A percentile compares a stretch with the other conserved stretches of the same genome.
phyloP scores from a whole-genome alignment of 92 coral and sea anemone genomes.

The Actinernus sp. region DNA sequence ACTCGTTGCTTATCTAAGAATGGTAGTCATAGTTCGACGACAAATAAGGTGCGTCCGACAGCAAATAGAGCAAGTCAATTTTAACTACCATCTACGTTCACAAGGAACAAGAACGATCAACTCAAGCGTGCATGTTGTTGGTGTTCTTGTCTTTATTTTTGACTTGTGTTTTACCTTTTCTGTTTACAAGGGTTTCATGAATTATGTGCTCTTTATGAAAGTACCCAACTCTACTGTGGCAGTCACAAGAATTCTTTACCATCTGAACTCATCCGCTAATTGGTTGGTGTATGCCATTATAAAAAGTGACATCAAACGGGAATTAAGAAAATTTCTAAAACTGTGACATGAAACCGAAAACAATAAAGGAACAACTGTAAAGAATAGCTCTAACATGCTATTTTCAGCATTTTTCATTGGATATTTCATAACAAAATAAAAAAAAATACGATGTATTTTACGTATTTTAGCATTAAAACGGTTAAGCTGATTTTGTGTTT shows the following conservation, averaged over 20 bases:
- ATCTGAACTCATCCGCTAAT: not conserved
- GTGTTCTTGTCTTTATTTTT: not conserved
- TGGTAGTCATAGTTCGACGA: not conserved
- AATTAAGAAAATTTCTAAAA: not conserved
- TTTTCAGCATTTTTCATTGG: too few species aligned
- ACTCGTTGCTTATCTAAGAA: not conserved
- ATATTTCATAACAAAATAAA: too few species aligned
- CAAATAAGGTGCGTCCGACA: not conserved
- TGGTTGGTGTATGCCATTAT: not conserved
- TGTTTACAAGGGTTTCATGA: not conserved
- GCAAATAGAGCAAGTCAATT: not conserved
- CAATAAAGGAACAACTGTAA: too few species aligned
- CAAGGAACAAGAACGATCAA: not conserved
- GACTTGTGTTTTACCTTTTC: not conserved
- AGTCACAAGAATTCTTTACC: not conserved
- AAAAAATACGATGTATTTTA: too few species aligned
- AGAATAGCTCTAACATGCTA: too few species aligned
- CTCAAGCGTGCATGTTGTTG: not conserved
- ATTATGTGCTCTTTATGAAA: not conserved
- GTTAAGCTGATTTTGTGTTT: too few species aligned
- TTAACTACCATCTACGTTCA: not conserved
- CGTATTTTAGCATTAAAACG: too few species aligned
- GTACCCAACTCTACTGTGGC: constrained; percentile 1
- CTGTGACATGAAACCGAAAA: too few species aligned
- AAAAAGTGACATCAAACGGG: not conserved